phyloP scores from a whole-genome alignment of 1,140 invertebrate genomes.

The Platyscapa corneri region DNA sequence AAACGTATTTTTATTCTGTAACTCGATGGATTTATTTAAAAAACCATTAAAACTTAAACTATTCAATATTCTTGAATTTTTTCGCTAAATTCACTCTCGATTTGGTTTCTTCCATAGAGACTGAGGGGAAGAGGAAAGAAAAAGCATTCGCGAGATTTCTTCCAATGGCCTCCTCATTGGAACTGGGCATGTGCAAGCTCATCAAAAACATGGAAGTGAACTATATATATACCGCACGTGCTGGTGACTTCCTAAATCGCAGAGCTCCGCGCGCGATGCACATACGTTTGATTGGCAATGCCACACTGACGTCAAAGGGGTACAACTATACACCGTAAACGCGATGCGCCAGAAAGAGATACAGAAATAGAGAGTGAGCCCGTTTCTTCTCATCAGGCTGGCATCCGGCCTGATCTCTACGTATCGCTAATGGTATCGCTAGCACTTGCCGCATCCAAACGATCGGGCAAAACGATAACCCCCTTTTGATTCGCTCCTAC shows the following conservation, averaged over 20 bases:
- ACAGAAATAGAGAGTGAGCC: background rate
- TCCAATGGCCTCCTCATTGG: background rate
- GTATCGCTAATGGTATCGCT: conserved; percentile 19
- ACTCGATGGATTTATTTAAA: too few species aligned
- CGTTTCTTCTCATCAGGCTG: conserved; percentile 18
- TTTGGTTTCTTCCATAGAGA: too few species aligned
- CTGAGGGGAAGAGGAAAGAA: too few species aligned
- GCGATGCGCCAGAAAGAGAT: background rate
- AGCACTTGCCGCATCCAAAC: background rate
- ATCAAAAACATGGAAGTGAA: background rate
- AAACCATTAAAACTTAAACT: too few species aligned
- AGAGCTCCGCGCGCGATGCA: background rate
- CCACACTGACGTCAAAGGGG: conserved; percentile 33
- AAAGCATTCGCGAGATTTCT: too few species aligned
- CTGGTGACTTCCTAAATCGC: conserved; percentile 7
- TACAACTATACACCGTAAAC: background rate
- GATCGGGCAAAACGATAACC: background rate
- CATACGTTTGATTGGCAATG: background rate
- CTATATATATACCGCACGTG: conserved; percentile 9
- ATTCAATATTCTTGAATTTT: too few species aligned
- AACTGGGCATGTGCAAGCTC: background rate
- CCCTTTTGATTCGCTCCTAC: conserved; percentile 5
- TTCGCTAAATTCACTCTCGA: too few species aligned
- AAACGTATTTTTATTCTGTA: too few species aligned
- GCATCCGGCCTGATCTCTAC: conserved; percentile 37